Percentiles rank a stretch among this genome's conserved stretches.
Conservation (phyloP, 1,140 invertebrate species). For the Zaprionus tsacasi region DNA sequence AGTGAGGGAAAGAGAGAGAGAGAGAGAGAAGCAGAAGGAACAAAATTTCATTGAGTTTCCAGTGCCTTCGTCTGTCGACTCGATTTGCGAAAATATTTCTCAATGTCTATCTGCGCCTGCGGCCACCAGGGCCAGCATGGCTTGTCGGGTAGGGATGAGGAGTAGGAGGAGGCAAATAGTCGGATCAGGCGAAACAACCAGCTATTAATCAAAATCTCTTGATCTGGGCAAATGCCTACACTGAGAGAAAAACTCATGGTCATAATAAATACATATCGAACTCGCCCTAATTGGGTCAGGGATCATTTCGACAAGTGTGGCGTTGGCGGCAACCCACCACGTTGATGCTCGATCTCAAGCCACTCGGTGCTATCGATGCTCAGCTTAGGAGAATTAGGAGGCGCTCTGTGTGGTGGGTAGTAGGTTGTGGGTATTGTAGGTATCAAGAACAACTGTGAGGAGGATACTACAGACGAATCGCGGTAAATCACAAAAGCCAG, state of each 20-base stretch:
- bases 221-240: slow-evolving; percentile 71
- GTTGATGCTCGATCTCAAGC: slow-evolving; percentile 62
- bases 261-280: background rate
- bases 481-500: slow-evolving; percentile 78
- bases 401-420: slow-evolving; percentile 7
- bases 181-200: slow-evolving; percentile 57
- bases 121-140: slow-evolving; percentile 42
- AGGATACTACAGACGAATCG: slow-evolving; percentile 36
- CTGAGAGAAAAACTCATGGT: slow-evolving; percentile 52
- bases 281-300: slow-evolving; percentile 50
- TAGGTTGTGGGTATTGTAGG: slow-evolving; percentile 21
- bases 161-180: slow-evolving; percentile 30
- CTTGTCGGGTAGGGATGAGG: background rate
- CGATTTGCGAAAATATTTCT: slow-evolving; percentile 80
- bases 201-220: slow-evolving; percentile 83
- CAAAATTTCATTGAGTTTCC: slow-evolving; percentile 70
- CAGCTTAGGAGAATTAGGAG: slow-evolving; percentile 30
- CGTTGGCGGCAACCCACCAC: slow-evolving; percentile 69
- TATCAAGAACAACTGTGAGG: slow-evolving; percentile 22
- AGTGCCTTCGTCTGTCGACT: slow-evolving; percentile 68
- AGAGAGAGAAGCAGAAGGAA: background rate
- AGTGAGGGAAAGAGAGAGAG: too few species aligned
- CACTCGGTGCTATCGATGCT: slow-evolving; percentile 44
- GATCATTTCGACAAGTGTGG: slow-evolving; percentile 59
- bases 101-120: slow-evolving; percentile 68